Percentiles rank a stretch among this genome's conserved stretches.
Conservation (phyloP, 2,797 vertebrate genomes). For the Schizopygopsis malacanthus region DNA sequence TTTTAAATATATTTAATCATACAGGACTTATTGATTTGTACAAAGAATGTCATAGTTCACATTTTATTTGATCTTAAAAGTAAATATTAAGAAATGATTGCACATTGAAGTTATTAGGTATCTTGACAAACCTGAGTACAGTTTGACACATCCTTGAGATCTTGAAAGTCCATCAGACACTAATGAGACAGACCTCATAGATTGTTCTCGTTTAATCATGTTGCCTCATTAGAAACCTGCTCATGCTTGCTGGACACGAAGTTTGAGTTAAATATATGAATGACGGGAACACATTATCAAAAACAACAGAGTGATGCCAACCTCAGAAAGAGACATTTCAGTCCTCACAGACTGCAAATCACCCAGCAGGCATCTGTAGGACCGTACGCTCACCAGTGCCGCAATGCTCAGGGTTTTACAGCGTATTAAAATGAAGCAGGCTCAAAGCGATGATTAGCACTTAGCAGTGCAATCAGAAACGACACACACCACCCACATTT, state of each 20-base stretch:
- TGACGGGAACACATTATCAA: conserved; percentile 8
- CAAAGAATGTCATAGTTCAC: no score
- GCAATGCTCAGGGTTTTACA: conserved; percentile 16
- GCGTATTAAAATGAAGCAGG: conserved; percentile 54
- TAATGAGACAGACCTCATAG: no score
- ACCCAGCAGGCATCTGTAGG: conserved; percentile 35
- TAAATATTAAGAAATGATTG: no score
- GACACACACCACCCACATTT: conserved; percentile 55
- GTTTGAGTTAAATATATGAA: conserved; percentile 33
- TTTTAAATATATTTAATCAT: no score
- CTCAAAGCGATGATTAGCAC: conserved; percentile 65
- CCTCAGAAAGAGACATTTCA: neutral
- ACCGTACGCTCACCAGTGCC: neutral
- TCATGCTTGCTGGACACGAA: conserved; percentile 11
- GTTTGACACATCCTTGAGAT: no score
- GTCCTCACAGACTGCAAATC: conserved; percentile 36
- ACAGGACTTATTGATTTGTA: no score
- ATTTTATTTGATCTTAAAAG: no score
- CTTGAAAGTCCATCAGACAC: no score
- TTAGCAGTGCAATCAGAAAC: conserved; percentile 65
- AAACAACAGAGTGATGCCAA: conserved; percentile 18
- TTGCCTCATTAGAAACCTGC: no score
- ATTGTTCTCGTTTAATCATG: no score
- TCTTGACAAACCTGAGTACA: no score
- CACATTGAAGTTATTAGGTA: no score